A percentile compares a stretch with the other conserved stretches of the same genome.
phyloP scores from a whole-genome alignment of 2,797 vertebrate genomes.

The Fringilla coelebs region DNA sequence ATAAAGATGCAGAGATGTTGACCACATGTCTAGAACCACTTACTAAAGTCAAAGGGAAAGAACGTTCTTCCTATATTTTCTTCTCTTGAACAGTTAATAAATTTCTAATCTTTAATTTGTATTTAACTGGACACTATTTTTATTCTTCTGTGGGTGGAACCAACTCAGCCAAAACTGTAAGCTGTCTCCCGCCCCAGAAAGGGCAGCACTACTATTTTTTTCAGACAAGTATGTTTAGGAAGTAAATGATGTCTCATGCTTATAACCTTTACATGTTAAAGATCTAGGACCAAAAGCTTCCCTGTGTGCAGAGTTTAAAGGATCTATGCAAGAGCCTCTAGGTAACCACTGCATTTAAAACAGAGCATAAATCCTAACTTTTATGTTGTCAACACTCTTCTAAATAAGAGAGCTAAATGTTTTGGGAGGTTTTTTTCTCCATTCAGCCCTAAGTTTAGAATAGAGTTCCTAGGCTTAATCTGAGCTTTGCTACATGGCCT shows the following conservation, averaged over 20 bases:
- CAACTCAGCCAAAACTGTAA: constrained; percentile 17
- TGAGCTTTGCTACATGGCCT: neutral
- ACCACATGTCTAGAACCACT: neutral
- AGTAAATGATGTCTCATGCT: neutral
- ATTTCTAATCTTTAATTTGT: constrained; percentile 7
- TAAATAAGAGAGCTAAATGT: neutral
- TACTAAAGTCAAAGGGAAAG: neutral
- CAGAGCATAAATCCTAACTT: neutral
- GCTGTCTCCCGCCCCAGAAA: neutral
- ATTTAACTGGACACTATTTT: constrained; percentile 12
- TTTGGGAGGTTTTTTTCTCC: fast-evolving
- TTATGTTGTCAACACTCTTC: neutral
- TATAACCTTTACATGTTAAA: neutral
- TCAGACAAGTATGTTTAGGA: neutral
- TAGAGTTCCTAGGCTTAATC: neutral
- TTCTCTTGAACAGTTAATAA: neutral
- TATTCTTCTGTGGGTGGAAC: constrained; percentile 12
- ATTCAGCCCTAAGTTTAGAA: neutral
- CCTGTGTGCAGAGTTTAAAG: neutral
- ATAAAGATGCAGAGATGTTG: neutral
- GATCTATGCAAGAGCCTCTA: neutral
- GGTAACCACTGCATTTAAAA: neutral
- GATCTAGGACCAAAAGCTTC: neutral
- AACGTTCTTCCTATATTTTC: neutral
- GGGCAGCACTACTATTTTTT: neutral